A percentile compares a stretch with the other conserved stretches of the same genome.
Evolutionary conservation across 2,797 vertebrate genomes (phyloP).

Genomic region (Gymnothorax reevesii): DNA sequence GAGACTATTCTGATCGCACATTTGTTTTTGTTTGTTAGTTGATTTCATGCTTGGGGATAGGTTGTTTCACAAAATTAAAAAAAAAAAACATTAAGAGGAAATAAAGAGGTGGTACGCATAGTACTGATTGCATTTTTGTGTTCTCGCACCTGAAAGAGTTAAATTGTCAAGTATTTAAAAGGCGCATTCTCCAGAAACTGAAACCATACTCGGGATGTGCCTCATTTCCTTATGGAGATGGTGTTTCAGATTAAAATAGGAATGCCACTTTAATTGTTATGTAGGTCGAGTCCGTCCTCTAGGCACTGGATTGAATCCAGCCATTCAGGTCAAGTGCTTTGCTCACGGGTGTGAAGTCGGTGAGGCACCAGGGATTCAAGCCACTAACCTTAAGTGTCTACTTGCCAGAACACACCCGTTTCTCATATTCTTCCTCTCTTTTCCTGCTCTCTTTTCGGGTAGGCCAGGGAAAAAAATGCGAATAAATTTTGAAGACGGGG

Average conservation of each 20-base stretch:
- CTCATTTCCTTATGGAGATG: background rate
- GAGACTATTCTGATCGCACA: too few species aligned
- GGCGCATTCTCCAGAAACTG: background rate
- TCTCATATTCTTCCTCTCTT: too few species aligned
- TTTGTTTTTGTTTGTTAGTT: too few species aligned
- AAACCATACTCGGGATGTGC: background rate
- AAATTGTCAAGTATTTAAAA: background rate
- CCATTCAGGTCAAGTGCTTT: background rate
- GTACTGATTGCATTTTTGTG: too few species aligned
- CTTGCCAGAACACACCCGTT: too few species aligned
- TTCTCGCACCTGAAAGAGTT: background rate
- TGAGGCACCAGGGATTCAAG: background rate
- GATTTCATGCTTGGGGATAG: too few species aligned
- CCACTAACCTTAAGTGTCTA: background rate
- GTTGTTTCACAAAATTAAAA: too few species aligned
- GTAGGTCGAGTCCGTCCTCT: background rate
- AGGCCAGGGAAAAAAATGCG: too few species aligned
- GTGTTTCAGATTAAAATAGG: background rate
- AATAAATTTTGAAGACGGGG: too few species aligned
- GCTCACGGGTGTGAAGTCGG: background rate
- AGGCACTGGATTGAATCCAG: background rate
- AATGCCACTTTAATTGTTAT: background rate
- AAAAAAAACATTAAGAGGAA: too few species aligned
- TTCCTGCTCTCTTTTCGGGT: too few species aligned
- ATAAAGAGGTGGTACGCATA: too few species aligned